Percentiles rank a stretch among this genome's conserved stretches.
phyloP scores from a whole-genome alignment of 2,888 invertebrate species.

The Patella ulyssiponensis region DNA sequence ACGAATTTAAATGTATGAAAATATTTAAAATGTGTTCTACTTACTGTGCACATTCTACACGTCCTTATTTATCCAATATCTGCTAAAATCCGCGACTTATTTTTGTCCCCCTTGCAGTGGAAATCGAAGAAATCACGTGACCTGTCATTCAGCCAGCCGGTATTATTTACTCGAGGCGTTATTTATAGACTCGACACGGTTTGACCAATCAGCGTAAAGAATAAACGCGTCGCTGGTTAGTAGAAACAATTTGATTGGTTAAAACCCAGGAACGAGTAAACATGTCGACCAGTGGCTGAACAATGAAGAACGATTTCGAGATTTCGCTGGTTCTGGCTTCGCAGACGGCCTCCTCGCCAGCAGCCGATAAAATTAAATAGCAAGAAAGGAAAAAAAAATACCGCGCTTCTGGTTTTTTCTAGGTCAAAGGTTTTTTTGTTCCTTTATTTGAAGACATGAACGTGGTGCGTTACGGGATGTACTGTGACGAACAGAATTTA shows the following conservation, averaged over 20 bases:
- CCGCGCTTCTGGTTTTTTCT: conserved; percentile 5
- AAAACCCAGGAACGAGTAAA: conserved; percentile 12
- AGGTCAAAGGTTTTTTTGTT: conserved; percentile 5
- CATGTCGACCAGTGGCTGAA: conserved; percentile 14
- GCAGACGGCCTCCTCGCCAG: conserved; percentile 2
- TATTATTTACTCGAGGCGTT: conserved; percentile 48
- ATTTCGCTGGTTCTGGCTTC: background rate
- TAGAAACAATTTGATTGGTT: conserved; percentile 18
- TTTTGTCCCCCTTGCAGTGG: conserved; percentile 13
- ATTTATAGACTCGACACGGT: conserved; percentile 30
- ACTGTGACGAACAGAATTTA: too few relatives aligned
- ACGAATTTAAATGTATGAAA: conserved; percentile 17
- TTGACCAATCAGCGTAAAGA: conserved; percentile 27
- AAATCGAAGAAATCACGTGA: conserved; percentile 46
- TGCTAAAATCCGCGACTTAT: conserved; percentile 15
- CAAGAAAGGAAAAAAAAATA: conserved; percentile 6
- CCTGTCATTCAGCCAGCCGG: conserved; percentile 37
- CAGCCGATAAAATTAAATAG: conserved; percentile 11
- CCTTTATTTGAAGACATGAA: background rate
- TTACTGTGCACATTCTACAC: conserved; percentile 16
- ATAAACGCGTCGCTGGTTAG: background rate
- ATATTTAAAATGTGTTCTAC: conserved; percentile 4
- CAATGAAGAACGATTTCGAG: conserved; percentile 16
- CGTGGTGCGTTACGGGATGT: too few relatives aligned
- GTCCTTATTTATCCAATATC: conserved; percentile 12